Conservation (phyloP, 2,113 vertebrate species). For the Noctilio leporinus region DNA sequence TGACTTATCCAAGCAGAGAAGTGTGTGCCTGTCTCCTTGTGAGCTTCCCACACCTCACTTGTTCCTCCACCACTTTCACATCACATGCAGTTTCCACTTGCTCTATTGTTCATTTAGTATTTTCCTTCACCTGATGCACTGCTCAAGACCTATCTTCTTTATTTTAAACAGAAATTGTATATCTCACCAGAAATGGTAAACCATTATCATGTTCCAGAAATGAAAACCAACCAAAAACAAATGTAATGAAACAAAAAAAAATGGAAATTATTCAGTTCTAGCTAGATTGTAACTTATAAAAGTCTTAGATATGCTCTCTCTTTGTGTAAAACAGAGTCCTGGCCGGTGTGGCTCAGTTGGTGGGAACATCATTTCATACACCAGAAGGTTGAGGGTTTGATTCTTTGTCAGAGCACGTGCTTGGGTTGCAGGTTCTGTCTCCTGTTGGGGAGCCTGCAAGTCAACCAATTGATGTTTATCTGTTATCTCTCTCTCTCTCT, state of each 20-base stretch:
- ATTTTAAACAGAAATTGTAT: background rate
- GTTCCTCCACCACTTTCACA: background rate
- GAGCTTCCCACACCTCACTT: background rate
- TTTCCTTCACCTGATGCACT: background rate
- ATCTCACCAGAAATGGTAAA: background rate
- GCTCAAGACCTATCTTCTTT: background rate
- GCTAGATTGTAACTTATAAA: background rate
- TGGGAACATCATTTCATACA: no score
- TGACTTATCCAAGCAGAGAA: background rate
- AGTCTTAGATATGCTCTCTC: background rate
- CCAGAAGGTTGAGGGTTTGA: no score
- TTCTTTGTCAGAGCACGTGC: no score
- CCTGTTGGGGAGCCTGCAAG: no score
- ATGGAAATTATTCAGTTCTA: background rate
- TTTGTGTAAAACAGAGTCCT: background rate
- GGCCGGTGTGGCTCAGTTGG: no score
- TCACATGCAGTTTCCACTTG: background rate
- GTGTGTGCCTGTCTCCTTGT: background rate
- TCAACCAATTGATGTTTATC: no score
- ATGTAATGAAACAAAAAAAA: background rate
- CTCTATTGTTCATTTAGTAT: background rate
- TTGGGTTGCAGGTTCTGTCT: no score
- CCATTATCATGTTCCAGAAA: background rate
- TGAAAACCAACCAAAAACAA: background rate
- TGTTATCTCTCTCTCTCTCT: no score